Conservation (phyloP, 2,113 vertebrate species). For the Otolemur garnettii region DNA sequence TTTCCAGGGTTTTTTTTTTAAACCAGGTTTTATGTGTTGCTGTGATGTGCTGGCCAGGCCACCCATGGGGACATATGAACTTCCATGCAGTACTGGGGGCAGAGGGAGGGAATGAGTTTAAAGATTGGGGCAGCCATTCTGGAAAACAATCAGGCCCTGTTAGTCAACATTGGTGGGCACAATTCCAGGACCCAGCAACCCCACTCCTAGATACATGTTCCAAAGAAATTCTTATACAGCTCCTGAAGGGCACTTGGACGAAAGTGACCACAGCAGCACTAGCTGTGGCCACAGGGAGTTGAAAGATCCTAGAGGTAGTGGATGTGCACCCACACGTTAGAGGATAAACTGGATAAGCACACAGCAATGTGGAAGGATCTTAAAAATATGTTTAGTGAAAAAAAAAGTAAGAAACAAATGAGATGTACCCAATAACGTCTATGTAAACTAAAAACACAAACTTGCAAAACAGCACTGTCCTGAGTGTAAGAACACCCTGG, state of each 20-base stretch:
- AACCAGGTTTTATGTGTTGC: not conserved
- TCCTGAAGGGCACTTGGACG: not conserved
- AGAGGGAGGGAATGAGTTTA: accelerated
- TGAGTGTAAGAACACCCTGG: not conserved
- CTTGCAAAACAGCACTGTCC: not conserved
- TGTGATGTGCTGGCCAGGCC: not conserved
- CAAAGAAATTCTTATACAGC: not conserved
- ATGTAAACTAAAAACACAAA: not conserved
- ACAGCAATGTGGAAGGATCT: not conserved
- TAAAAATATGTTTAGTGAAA: not conserved
- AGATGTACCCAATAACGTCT: not conserved
- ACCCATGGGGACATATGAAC: not conserved
- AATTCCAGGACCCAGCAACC: not conserved
- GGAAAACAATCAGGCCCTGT: not conserved
- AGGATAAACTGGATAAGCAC: not conserved
- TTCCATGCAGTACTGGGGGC: no score
- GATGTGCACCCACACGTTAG: not conserved
- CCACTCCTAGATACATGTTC: not conserved
- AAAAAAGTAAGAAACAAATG: not conserved
- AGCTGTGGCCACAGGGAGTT: not conserved
- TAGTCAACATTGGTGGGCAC: not conserved
- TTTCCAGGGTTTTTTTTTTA: not conserved
- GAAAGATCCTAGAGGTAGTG: not conserved
- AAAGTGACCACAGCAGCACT: no score
- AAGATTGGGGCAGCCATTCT: not conserved